These are phyloP conservation scores for Melanostoma mellinum DNA, from an alignment of 2,888 invertebrate genomes.

Conservation along the genomic window DNA sequence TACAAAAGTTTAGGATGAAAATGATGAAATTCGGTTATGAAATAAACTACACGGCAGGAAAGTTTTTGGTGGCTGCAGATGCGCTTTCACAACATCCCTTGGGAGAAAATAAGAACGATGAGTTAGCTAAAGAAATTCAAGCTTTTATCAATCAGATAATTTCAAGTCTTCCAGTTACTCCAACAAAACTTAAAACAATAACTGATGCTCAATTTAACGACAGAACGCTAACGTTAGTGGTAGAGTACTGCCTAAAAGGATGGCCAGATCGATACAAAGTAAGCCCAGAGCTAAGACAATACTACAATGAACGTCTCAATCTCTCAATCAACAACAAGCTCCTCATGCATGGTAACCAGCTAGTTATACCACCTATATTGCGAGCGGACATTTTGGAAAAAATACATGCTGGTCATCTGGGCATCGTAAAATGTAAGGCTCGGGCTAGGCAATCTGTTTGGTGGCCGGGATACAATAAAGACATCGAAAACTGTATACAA, in stretches of 20 bases:
- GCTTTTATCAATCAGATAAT: constrained; percentile 30
- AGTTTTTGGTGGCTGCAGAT: constrained; percentile 65
- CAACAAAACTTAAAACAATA: constrained; percentile 22
- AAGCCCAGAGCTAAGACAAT: constrained; percentile 18
- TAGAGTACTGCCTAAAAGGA: too few species aligned
- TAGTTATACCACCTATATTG: constrained; percentile 21
- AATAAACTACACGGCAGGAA: constrained; percentile 64
- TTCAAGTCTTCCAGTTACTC: constrained; percentile 10
- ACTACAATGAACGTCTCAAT: not conserved
- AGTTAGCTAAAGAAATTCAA: not conserved
- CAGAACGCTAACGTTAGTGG: constrained; percentile 20
- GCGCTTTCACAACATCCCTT: constrained; percentile 58
- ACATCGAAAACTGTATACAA: constrained; percentile 16
- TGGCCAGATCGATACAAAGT: constrained; percentile 39
- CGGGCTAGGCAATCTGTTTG: constrained; percentile 26
- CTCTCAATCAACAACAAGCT: constrained; percentile 12
- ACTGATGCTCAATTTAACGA: constrained; percentile 34
- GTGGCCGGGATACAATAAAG: constrained; percentile 27
- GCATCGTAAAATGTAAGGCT: constrained; percentile 37
- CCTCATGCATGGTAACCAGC: constrained; percentile 26
- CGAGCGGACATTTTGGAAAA: not conserved
- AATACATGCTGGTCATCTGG: not conserved
- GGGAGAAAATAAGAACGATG: too few species aligned
- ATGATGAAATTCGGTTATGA: constrained; percentile 58
- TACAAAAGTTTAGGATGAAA: constrained; percentile 63